Evolutionary conservation across 2,797 vertebrate genomes (phyloP).

Genomic region (Bradypus variegatus): DNA sequence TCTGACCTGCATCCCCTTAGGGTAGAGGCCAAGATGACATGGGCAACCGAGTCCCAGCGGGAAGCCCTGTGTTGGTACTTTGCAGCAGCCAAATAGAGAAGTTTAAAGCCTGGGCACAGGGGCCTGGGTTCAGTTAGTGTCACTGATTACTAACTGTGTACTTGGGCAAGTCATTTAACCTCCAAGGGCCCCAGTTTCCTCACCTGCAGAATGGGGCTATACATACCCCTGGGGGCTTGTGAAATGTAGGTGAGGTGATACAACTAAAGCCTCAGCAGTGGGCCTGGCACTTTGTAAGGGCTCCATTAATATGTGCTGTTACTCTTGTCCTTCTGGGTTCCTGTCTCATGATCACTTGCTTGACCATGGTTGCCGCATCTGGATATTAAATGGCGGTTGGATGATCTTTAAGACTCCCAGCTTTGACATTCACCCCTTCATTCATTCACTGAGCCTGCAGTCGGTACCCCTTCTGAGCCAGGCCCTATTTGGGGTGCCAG

Average conservation of each 20-base stretch:
- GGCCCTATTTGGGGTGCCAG: background rate
- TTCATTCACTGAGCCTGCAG: background rate
- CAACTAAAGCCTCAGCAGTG: background rate
- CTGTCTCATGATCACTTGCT: background rate
- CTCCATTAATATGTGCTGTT: background rate
- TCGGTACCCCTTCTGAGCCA: background rate
- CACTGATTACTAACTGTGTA: background rate
- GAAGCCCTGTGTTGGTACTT: background rate
- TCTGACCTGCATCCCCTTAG: background rate
- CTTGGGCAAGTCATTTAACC: background rate
- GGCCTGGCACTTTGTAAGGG: background rate
- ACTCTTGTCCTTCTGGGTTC: background rate
- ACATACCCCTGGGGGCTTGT: too few species aligned
- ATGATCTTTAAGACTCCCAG: background rate
- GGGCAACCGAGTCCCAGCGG: background rate
- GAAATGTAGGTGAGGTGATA: background rate
- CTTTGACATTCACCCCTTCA: background rate
- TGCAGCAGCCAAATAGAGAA: background rate
- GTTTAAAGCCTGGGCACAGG: background rate
- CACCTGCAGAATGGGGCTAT: background rate
- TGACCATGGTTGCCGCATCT: background rate
- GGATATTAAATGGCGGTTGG: background rate
- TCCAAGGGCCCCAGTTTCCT: background rate
- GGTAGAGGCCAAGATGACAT: background rate
- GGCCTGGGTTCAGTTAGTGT: background rate